Base-by-base conservation (phyloP, 2,113 vertebrate species). In the Nesoenas mayeri region DNA sequence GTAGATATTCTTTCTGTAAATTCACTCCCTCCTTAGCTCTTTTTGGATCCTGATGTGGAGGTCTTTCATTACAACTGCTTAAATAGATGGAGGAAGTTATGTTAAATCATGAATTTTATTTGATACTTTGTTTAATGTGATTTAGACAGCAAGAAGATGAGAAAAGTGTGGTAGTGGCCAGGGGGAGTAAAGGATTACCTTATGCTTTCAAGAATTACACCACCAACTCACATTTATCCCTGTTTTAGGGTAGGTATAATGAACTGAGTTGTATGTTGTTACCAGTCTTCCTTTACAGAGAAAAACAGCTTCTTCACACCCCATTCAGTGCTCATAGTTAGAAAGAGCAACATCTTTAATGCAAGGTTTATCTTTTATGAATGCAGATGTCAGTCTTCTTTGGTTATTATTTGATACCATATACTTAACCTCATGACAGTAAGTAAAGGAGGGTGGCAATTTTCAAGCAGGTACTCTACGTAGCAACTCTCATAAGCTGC, bases 1-100 rank as follows among this genome's bases (percentile, higher is more conserved):
- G 28, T 64, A 91, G 51, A 87, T 47, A 94, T 40, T 73, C 47
- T 70, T 87, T 71, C 73, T 2, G 6, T 74, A 84, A 66, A 78
- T 84, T 92, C 56, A 57, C 28, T 85, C 28, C 42, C 47, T 89
- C 65, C 61, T 91, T 61, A 54, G 19, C 0, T 1, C 21, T 66
- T 84, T 90, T 50, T 38, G 5, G 19, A 62, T 81, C 6, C n/a
- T 0, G 0, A 50, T 50, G 50, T 36, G 28, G n/a, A 91, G 12
- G 28, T 14, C 50, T 83, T 67, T 51, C 70, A 54, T n/a, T 79
- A 21, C 31, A 94, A 18, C 17, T 4, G 10, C 64, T 19, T 47
- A 67, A 47, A 71, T 1, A 28, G 32, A 90, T 34, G 34, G 9
- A 85, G 44, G 15, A 29, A 10, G 2, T 32, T 88, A 0, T 0